phyloP scores from a whole-genome alignment of 2,888 invertebrate genomes.

The Chloromyia formosa region DNA sequence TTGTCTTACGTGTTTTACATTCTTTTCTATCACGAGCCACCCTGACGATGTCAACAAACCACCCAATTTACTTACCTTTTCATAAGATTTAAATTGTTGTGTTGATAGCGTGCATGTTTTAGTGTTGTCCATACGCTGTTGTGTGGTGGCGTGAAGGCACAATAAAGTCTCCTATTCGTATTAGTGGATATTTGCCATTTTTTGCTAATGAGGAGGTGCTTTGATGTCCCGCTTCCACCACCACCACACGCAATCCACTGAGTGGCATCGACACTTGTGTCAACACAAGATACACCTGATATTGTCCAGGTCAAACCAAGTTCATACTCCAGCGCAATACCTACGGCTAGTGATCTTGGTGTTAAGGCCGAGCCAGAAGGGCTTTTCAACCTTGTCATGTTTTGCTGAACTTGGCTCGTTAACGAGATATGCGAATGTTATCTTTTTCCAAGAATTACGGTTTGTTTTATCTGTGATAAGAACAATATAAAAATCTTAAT shows the following conservation, averaged over 20 bases:
- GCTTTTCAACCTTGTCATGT: too few species aligned
- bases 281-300: neutral
- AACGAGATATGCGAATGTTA: too few species aligned
- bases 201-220: neutral
- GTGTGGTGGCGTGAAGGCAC: neutral
- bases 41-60: constrained; percentile 36
- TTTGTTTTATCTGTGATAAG: too few species aligned
- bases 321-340: neutral
- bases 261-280: neutral
- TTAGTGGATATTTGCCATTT: constrained; percentile 4
- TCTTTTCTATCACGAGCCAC: constrained; percentile 20
- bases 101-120: neutral
- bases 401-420: too few species aligned
- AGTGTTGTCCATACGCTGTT: neutral
- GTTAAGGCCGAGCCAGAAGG: neutral
- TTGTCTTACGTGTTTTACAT: constrained; percentile 5
- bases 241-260: neutral
- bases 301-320: constrained; percentile 9
- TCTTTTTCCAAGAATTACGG: too few species aligned
- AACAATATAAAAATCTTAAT: too few species aligned
- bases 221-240: neutral
- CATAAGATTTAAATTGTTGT: constrained; percentile 18
- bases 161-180: neutral
- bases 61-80: constrained; percentile 22
- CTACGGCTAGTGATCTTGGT: neutral